Evolutionary conservation across 2,797 vertebrate species (phyloP), one percentile per base, ranked within the genome.

Genomic region (Lepus oiostolus): DNA sequence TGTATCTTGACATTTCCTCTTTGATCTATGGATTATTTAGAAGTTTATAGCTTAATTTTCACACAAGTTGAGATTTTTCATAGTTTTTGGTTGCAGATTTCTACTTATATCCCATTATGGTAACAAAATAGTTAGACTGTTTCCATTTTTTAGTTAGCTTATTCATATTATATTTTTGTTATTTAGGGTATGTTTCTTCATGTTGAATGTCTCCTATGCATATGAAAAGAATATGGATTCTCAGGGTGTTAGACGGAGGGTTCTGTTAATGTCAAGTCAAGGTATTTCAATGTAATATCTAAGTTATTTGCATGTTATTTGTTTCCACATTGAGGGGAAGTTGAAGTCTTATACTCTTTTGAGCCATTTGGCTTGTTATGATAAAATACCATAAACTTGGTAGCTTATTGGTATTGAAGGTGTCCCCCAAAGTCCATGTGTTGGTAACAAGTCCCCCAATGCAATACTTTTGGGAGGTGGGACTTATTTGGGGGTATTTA

Each of bases 31-130:
- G 11, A 42, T 82, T 88, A 54, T 85, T 50, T 70, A 65, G 54
- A 95, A 91, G 1, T 83, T 1, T 35, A 6, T 63, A 42, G 65
- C 28, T 77, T 91, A 63, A 77, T 91, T 95, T 91, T 88, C 22
- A 35, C 10, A 1, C 28, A 24, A 26, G 35, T 35, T 52, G 70
- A 4, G 8, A 7, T 22, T 91, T 28, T 63, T 26, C 28, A 82
- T 47, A 63, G 50, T 11, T 85, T 85, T 60, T 26, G 85, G 24
- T 89, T 80, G 7, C 47, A 50, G 10, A 80, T 80, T 74, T 89
- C 35, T 67, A 62, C 19, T 80, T 72, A 79, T 30, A 60, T 88
- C 63, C 5, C 0, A 58, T 72, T 72, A 38, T 67, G 16, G 1
- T 68, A 11, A 80, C 13, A 85, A 88, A 50, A 28, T 24, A 84